Conservation (phyloP, 2,797 vertebrate species). For the Pogoniulus pusillus region DNA sequence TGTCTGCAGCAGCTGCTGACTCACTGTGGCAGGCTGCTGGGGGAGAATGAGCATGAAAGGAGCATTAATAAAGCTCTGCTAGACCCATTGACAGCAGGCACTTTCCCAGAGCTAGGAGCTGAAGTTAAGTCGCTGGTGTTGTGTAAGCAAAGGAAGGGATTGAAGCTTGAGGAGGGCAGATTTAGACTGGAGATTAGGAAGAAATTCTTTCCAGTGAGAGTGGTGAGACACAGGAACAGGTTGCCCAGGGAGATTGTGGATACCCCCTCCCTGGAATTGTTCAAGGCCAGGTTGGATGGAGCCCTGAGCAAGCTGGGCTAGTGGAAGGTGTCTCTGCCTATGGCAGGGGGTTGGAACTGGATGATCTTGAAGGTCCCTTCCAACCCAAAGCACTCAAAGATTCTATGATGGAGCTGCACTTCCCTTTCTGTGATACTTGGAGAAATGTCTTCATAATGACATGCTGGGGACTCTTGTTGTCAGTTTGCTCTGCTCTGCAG, state of each 20-base stretch:
- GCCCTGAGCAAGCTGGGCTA: too few relatives aligned
- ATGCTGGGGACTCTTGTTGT: neutral
- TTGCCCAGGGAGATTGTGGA: too few relatives aligned
- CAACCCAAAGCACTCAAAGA: too few relatives aligned
- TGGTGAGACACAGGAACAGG: too few relatives aligned
- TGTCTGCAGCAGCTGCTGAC: neutral
- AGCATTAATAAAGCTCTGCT: constrained; percentile 34
- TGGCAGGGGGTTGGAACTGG: too few relatives aligned
- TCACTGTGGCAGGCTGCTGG: neutral
- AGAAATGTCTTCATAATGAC: neutral
- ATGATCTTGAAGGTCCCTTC: too few relatives aligned
- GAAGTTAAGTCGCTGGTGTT: neutral
- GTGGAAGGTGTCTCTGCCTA: too few relatives aligned
- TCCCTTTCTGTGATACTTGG: neutral
- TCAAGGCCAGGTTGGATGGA: too few relatives aligned
- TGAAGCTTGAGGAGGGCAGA: too few relatives aligned
- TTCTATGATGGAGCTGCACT: neutral
- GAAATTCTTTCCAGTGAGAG: too few relatives aligned
- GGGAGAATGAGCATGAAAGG: constrained; percentile 15
- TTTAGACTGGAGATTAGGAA: neutral
- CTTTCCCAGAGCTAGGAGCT: constrained; percentile 7
- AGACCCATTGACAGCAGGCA: neutral
- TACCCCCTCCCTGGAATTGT: too few relatives aligned
- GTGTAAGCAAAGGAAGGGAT: neutral
- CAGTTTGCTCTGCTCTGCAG: neutral